Conservation (phyloP, 1,140 invertebrate genomes). For the Meloidogyne hapla region DNA sequence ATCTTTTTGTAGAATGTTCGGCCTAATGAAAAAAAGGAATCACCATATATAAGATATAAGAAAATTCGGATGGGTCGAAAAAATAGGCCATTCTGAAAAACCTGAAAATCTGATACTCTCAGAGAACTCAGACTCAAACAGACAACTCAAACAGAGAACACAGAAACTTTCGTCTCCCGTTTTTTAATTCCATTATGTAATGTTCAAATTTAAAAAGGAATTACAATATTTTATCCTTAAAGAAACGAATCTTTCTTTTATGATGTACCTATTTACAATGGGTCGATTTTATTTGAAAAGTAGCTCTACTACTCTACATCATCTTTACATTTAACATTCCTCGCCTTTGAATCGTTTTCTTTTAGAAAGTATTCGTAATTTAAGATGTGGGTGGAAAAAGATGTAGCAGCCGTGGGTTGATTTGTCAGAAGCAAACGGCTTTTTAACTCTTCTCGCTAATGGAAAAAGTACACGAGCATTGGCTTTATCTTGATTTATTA, state of each 20-base stretch:
- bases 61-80: too few species aligned
- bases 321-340: slow-evolving; percentile 3
- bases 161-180: too few species aligned
- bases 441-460: background rate
- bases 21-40: too few species aligned
- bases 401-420: background rate
- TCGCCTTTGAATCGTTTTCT: background rate
- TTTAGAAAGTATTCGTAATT: background rate
- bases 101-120: too few species aligned
- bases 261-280: background rate
- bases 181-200: too few species aligned
- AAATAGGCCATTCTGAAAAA: too few species aligned
- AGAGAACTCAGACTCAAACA: too few species aligned
- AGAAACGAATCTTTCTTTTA: background rate
- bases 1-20: too few species aligned
- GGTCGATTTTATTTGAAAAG: background rate
- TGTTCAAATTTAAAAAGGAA: too few species aligned
- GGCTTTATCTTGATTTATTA: background rate
- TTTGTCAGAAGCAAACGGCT: background rate
- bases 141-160: too few species aligned
- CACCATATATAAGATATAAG: too few species aligned
- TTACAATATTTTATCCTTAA: too few species aligned
- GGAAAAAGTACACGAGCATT: background rate
- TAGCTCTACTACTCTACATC: background rate
- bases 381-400: background rate